Evolutionary conservation across 2,797 vertebrate genomes (phyloP), one percentile per base, ranked within the genome.

Genomic region (Echeneis naucrates): DNA sequence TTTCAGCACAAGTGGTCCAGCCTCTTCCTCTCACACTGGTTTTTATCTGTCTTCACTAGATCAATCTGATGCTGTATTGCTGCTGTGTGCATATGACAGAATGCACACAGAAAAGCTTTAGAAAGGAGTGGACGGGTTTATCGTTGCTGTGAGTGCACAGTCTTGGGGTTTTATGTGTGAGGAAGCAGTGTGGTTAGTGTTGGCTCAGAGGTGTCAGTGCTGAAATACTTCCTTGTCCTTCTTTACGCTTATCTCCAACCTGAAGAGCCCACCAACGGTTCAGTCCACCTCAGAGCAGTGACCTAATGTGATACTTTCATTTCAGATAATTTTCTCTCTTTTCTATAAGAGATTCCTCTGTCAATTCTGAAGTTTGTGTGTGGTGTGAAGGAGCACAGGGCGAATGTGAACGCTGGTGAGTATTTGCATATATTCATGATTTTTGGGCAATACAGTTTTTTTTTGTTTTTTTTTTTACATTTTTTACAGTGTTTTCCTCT

Each of bases 181-280:
- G 91, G 88, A 92, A 92, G 82, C 86, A 7, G 60, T 86, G 89
- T 85, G 88, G 89, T 90, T 53, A 35, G 59, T 68, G 73, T 73
- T 40, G 1, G 53, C 71, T 82, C 65, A 40, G 61, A 61, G 35
- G 72, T 78, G 62, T 75, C 64, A 80, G 51, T 69, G 68, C 69
- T 67, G 30, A 75, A 57, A 74, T 77, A 87, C 88, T 92, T 93
- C 91, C 92, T 91, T 32, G n/a, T 89, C 76, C 19, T 52, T 51
- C 19, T 17, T 65, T 32, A 51, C 23, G 63, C 78, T 72, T 68
- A 64, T 60, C 47, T 17, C 2, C 26, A 10, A 75, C 32, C 44
- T 19, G 27, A 72, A 68, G 58, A 48, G 52, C 63, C 33, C 59
- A 58, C 40, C 64, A 54, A 10, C 54, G 19, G 54, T 68, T 83